Percentiles rank a stretch among this genome's conserved stretches.
Conservation (phyloP, 2,113 vertebrate genomes). For the Dipodomys stephensi region DNA sequence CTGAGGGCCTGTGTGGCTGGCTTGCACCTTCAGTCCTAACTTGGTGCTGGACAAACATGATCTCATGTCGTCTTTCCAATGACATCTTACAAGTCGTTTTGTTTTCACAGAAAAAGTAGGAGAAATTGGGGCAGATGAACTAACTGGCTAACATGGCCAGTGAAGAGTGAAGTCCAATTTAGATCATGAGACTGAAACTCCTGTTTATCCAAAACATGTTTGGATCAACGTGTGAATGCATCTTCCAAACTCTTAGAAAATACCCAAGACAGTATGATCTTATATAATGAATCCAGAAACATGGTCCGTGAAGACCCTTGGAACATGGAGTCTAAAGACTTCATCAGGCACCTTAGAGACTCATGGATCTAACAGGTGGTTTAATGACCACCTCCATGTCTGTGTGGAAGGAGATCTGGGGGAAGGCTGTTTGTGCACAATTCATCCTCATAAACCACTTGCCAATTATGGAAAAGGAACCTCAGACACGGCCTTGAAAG, state of each 20-base stretch:
- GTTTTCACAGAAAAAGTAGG: not conserved
- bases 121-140: not conserved
- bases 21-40: not conserved
- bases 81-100: not conserved
- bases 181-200: not conserved
- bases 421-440: not conserved
- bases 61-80: not conserved
- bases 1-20: not conserved
- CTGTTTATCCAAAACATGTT: not conserved
- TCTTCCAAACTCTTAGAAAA: not conserved
- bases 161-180: accelerated
- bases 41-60: no score
- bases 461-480: not conserved
- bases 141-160: accelerated
- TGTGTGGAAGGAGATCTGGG: not conserved
- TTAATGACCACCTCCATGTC: accelerated
- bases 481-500: not conserved
- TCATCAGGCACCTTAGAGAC: not conserved
- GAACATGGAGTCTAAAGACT: not conserved
- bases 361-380: not conserved
- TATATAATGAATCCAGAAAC: not conserved
- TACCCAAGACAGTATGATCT: not conserved
- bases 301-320: not conserved
- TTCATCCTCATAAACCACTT: not conserved
- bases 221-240: not conserved